Conservation (phyloP, 2,113 vertebrate genomes). For the Epinephelus moara region DNA sequence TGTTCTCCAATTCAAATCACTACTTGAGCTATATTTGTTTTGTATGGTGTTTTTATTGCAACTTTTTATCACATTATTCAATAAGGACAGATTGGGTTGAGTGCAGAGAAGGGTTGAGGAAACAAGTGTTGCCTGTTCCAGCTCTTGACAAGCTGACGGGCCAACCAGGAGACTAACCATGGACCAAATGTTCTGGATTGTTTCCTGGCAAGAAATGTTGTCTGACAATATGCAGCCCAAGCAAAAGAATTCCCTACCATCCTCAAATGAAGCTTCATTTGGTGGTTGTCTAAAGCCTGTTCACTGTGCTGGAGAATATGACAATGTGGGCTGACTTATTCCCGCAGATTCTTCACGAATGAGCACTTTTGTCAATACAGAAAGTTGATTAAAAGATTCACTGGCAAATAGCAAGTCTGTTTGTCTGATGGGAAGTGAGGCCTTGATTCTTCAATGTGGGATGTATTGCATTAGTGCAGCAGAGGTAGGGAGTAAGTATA, state of each 20-base stretch:
- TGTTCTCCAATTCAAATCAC: conserved; percentile 8
- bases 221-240: conserved; percentile 30
- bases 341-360: background rate
- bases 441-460: background rate
- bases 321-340: background rate
- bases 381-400: background rate
- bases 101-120: background rate
- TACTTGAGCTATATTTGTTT: background rate
- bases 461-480: background rate
- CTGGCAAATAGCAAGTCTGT: background rate
- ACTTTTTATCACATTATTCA: conserved; percentile 9
- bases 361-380: background rate
- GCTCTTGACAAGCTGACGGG: conserved; percentile 17
- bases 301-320: background rate
- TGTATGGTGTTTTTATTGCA: background rate
- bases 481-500: background rate
- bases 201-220: conserved; percentile 28
- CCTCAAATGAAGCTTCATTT: background rate
- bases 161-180: conserved; percentile 38
- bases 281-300: background rate
- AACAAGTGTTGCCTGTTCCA: conserved; percentile 22
- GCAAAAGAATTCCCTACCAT: conserved; percentile 9
- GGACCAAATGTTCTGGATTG: conserved; percentile 36
- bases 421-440: background rate
- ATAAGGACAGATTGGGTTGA: conserved; percentile 13